Base-by-base conservation (phyloP, 2,888 invertebrate species). In the Aspidiotus rigidus region DNA sequence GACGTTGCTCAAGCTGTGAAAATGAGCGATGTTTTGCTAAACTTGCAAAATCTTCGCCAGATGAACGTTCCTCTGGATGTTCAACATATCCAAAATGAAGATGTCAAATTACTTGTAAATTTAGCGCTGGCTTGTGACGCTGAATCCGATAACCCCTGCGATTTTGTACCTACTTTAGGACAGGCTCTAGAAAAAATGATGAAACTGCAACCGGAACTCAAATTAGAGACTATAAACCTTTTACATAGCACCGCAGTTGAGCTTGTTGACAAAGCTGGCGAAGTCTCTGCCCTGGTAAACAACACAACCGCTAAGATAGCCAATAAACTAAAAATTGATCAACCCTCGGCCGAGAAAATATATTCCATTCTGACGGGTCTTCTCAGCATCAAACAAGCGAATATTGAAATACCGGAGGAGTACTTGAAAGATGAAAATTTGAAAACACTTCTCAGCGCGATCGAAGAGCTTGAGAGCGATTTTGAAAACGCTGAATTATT, bases 21-120 rank as follows among this genome's bases (percentile, higher is more conserved):
- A 73, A 77, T 80, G 77, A 80, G 79, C 6, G 79, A 79, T 70
- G 76, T 80, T 2, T 75, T 80, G 2, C 77, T 79, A 6, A 69
- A 61, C 49, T 39, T 69, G n/a, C 54, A 61, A 39, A 60, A 60
- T 28, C 13, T 69, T 11, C n/a, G 10, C 7, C 64, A 64, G 28
- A 16, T 56, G 8, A n/a, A n/a, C 41, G 64, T 64, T 7, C 54
- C 39, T 28, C n/a, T 59, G 7, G n/a, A 11, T 1, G 17, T 9
- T 5, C 15, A 69, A 16, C 54, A 69, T 16, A 53, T 59, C 39
- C 40, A 16, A n/a, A 41, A 69, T 61, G 54, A 60, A 13, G 61
- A 69, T 9, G 11, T 69, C 6, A 54, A 61, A 16, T 10, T 39
- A 41, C 54, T 69, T 40, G 11, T 60, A 15, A 69, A 61, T 11